phyloP scores from a whole-genome alignment of 2,113 vertebrate species.

The Vulpes lagopus region DNA sequence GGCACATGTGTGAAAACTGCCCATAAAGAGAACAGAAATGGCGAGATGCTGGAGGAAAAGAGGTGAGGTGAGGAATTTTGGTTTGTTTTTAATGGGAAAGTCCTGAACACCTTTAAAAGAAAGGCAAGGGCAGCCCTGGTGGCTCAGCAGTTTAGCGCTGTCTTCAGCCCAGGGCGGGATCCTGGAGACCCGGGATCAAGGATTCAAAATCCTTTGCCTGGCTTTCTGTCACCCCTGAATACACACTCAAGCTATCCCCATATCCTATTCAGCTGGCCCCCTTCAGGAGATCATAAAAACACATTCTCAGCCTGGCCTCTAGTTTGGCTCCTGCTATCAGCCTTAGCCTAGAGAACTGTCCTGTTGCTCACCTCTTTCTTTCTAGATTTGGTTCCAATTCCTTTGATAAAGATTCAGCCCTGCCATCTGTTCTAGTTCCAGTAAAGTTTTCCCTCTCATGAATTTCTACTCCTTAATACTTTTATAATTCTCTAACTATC shows the following conservation, averaged over 20 bases:
- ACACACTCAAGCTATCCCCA: background rate
- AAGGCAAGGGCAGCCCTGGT: background rate
- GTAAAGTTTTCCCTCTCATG: background rate
- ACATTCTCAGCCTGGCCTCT: background rate
- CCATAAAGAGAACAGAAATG: background rate
- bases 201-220: background rate
- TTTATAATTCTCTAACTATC: background rate
- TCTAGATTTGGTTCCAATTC: background rate
- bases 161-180: too few species aligned
- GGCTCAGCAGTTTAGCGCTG: too few species aligned
- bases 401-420: background rate
- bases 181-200: too few species aligned
- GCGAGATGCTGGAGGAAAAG: background rate
- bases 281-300: background rate
- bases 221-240: background rate
- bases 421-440: background rate
- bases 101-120: background rate
- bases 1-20: background rate
- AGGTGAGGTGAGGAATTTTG: background rate
- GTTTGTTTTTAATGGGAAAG: background rate
- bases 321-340: background rate
- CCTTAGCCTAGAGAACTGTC: background rate
- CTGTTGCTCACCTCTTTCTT: background rate
- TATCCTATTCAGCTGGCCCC: background rate
- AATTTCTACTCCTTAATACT: background rate